phyloP scores from a whole-genome alignment of 1,140 invertebrate genomes.

The Sycophaga agraensis region DNA sequence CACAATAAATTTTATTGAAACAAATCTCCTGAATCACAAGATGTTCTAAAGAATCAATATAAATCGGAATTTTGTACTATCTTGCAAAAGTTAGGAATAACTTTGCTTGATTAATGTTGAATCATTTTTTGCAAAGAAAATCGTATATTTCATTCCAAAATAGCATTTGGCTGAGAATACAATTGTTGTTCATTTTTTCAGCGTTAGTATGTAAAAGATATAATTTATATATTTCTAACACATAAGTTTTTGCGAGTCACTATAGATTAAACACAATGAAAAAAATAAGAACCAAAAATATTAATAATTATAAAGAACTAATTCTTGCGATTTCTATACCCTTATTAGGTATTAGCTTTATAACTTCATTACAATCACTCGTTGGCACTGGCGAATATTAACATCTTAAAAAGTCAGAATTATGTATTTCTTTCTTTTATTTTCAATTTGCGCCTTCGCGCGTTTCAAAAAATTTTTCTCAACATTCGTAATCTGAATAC shows the following conservation, averaged over 20 bases:
- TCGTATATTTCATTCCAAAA: neutral
- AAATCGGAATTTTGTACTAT: too few relatives aligned
- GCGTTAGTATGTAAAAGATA: constrained; percentile 1
- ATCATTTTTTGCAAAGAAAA: too few relatives aligned
- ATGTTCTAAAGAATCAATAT: too few relatives aligned
- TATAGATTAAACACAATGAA: neutral
- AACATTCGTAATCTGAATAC: neutral
- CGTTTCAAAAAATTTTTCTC: neutral
- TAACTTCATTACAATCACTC: neutral
- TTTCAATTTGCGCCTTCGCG: neutral
- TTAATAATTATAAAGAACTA: neutral
- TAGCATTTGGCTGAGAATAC: neutral
- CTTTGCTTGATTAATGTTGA: too few relatives aligned
- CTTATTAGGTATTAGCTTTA: neutral
- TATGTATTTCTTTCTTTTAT: neutral
- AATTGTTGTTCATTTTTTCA: neutral
- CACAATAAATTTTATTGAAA: too few relatives aligned
- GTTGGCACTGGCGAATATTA: neutral
- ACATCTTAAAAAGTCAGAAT: neutral
- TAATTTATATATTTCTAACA: constrained; percentile 10
- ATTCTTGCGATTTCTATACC: neutral
- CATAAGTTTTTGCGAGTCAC: constrained; percentile 1
- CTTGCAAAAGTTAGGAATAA: too few relatives aligned
- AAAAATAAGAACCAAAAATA: neutral
- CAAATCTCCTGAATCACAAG: too few relatives aligned